These are phyloP conservation scores for Chalcis sispes DNA, from an alignment of 2,888 invertebrate species.

Conservation along the genomic window DNA sequence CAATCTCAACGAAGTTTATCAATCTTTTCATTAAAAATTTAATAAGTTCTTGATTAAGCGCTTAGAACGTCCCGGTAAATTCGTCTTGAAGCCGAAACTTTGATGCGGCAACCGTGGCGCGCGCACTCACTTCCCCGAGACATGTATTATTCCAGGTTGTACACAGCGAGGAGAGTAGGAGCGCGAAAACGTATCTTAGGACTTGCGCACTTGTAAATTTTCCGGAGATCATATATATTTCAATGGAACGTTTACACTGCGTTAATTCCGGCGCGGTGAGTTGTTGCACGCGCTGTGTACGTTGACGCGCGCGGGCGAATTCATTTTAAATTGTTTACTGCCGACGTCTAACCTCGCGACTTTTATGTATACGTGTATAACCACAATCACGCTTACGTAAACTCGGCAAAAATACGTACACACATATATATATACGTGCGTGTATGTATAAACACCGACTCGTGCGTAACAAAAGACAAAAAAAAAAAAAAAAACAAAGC, in stretches of 20 bases:
- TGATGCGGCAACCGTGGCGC: no score
- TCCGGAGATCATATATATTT: background rate
- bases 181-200: no score
- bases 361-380: background rate
- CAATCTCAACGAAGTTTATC: no score
- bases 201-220: background rate
- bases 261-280: background rate
- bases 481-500: background rate
- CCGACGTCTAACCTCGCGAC: background rate
- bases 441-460: background rate
- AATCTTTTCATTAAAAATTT: no score
- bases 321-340: background rate
- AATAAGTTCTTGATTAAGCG: no score
- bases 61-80: no score
- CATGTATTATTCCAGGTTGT: background rate
- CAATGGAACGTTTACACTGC: constrained; percentile 11
- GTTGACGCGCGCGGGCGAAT: background rate
- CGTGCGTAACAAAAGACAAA: no score
- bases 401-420: background rate
- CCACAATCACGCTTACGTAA: no score
- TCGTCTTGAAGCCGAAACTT: no score
- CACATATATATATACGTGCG: background rate
- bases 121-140: background rate
- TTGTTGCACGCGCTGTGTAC: background rate
- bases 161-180: background rate